Base-by-base conservation (phyloP, 1,140 invertebrate genomes). In the Tetragnatha versicolor region DNA sequence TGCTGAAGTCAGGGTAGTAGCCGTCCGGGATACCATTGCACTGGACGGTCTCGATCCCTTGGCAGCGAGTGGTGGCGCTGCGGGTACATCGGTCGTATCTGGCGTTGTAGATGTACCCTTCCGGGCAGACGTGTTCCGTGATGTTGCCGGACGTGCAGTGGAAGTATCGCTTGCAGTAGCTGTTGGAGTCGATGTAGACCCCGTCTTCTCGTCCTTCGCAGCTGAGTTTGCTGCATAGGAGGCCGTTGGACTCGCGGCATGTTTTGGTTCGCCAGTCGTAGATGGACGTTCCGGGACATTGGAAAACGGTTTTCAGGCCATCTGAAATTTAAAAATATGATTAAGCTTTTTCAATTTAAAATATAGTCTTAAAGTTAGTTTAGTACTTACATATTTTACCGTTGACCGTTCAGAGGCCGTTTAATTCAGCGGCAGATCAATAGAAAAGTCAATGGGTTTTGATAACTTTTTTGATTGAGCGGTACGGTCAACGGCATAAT, bases 71-170 rank as follows among this genome's bases (percentile, higher is more conserved):
- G 10, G 37, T 42, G 3, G 60, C 20, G 3, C 61, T 58, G 45
- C 33, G 27, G 2, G 47, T 58, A 37, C 80, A 81, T 47, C 70
- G 14, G 22, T 60, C 22, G 4, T 73, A 33, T 35, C 79, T 80
- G 1, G 39, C 58, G 10, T 80, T 68, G 33, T 77, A 81, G 20
- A 77, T 72, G 3, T 25, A 39, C 2, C 81, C 81, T 33, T 83
- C 82, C 5, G 87, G 84, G 79, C 89, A 90, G 29, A 89, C 84
- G 82, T 89, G 89, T 25, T 87, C 86, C 0, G 87, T 85, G 79
- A 89, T 89, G 68, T 88, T 85, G 0, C 88, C 88, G 29, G 84
- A 84, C 7, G 85, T 83, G 82, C 69, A 81, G 22, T 58, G 22
- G 22, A 68, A 81, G 42, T 80, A 81, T 2, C 72, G 31, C 29